These are phyloP conservation scores for Astyanax mexicanus DNA, from an alignment of 2,797 vertebrate genomes.

Conservation along the genomic window DNA sequence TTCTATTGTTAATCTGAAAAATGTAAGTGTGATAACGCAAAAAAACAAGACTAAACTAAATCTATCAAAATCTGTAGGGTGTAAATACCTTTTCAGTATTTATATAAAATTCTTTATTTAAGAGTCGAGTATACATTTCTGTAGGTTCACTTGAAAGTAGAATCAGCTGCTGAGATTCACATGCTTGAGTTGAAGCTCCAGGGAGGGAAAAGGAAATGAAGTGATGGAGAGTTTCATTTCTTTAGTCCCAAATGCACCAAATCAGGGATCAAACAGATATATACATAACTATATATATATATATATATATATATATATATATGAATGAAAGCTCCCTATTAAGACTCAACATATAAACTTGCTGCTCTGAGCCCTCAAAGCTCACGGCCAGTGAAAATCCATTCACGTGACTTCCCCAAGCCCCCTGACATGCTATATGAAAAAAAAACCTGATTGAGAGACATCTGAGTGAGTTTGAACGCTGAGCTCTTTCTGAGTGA, in stretches of 20 bases:
- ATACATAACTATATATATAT: too few species aligned
- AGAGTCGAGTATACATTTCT: neutral
- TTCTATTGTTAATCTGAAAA: too few species aligned
- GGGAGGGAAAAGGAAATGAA: neutral
- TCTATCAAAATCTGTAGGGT: too few species aligned
- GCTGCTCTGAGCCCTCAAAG: neutral
- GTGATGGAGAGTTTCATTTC: neutral
- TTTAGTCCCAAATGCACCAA: neutral
- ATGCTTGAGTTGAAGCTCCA: conserved; percentile 1
- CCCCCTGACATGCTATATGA: neutral
- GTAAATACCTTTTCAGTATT: too few species aligned
- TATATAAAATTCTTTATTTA: neutral
- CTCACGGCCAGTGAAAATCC: neutral
- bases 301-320: too few species aligned
- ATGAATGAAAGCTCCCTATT: neutral
- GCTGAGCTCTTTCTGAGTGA: neutral
- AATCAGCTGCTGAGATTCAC: neutral
- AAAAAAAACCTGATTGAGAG: neutral
- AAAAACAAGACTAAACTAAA: too few species aligned
- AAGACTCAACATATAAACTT: neutral
- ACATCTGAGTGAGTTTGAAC: neutral
- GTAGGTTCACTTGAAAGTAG: neutral
- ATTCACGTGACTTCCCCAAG: neutral
- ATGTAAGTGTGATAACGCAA: too few species aligned
- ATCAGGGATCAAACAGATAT: neutral